These are phyloP conservation scores for Xestia xanthographa DNA, from an alignment of 2,888 invertebrate species.

Conservation along the genomic window DNA sequence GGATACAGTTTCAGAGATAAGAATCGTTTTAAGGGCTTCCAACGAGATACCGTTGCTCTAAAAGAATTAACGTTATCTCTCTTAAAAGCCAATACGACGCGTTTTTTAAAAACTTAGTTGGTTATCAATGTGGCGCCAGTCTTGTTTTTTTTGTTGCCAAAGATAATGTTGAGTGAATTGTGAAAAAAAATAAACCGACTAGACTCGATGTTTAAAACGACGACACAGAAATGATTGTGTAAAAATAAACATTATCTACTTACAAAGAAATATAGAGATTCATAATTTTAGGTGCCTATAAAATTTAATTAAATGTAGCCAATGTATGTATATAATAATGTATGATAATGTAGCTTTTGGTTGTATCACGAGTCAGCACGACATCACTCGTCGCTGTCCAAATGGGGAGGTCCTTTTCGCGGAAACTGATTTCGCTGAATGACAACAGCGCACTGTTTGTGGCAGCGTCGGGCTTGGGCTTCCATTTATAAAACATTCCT, in stretches of 20 bases:
- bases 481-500: conserved; percentile 69
- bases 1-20: conserved; percentile 78
- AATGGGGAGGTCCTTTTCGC: conserved; percentile 74
- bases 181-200: conserved; percentile 55
- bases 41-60: conserved; percentile 72
- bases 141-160: conserved; percentile 77
- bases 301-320: conserved; percentile 12
- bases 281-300: conserved; percentile 15
- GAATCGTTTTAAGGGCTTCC: conserved; percentile 76
- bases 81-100: conserved; percentile 65
- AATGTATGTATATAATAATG: background rate
- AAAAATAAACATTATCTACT: conserved; percentile 32
- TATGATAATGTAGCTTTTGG: conserved; percentile 17
- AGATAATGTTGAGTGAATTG: conserved; percentile 65
- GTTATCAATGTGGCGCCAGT: conserved; percentile 80
- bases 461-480: conserved; percentile 51
- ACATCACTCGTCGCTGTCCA: conserved; percentile 65
- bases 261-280: conserved; percentile 35
- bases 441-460: conserved; percentile 73
- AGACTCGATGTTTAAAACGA: conserved; percentile 59
- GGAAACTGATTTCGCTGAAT: conserved; percentile 77
- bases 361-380: conserved; percentile 47
- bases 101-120: conserved; percentile 67
- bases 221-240: conserved; percentile 53
- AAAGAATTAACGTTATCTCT: conserved; percentile 74